Percentiles rank a stretch among this genome's conserved stretches.
These are phyloP conservation scores for Pseudorhombus dupliciocellatus DNA, from an alignment of 2,113 vertebrate species.

Conservation along the genomic window DNA sequence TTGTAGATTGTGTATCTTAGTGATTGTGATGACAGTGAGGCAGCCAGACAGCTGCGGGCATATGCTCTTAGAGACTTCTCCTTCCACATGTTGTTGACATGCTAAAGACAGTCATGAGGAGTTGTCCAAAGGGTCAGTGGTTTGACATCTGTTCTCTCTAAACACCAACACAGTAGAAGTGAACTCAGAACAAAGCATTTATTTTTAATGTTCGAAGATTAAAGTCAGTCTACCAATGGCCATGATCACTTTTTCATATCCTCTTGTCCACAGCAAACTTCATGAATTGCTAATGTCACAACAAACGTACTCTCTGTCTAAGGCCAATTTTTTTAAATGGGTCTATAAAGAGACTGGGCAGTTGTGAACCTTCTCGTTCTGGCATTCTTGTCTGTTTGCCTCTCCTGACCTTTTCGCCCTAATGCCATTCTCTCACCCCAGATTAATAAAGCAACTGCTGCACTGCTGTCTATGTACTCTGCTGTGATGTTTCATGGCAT, in stretches of 20 bases:
- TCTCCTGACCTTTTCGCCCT: slow-evolving; percentile 35
- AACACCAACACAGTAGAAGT: slow-evolving; percentile 14
- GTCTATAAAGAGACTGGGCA: slow-evolving; percentile 30
- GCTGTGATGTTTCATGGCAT: slow-evolving; percentile 68
- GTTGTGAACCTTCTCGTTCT: slow-evolving; percentile 48
- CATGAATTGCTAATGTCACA: not conserved
- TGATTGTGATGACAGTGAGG: slow-evolving; percentile 68
- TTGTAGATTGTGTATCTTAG: slow-evolving; percentile 30
- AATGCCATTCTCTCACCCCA: slow-evolving; percentile 8
- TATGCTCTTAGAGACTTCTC: slow-evolving; percentile 27
- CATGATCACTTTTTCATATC: too few species aligned
- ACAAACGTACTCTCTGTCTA: slow-evolving; percentile 21
- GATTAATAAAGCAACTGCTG: slow-evolving; percentile 67
- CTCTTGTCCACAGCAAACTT: too few species aligned
- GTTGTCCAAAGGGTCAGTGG: slow-evolving; percentile 16
- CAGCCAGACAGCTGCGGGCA: slow-evolving; percentile 70
- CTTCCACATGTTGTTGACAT: slow-evolving; percentile 66
- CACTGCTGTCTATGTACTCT: slow-evolving; percentile 64
- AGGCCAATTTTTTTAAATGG: slow-evolving; percentile 1
- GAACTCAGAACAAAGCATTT: not conserved
- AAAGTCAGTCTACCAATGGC: too few species aligned
- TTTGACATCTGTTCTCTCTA: slow-evolving; percentile 22
- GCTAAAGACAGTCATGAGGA: slow-evolving; percentile 47
- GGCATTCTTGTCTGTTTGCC: slow-evolving; percentile 39
- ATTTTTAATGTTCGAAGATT: not conserved